Evolutionary conservation across 1,140 invertebrate genomes (phyloP).

Genomic region (Oncopeltus fasciatus): DNA sequence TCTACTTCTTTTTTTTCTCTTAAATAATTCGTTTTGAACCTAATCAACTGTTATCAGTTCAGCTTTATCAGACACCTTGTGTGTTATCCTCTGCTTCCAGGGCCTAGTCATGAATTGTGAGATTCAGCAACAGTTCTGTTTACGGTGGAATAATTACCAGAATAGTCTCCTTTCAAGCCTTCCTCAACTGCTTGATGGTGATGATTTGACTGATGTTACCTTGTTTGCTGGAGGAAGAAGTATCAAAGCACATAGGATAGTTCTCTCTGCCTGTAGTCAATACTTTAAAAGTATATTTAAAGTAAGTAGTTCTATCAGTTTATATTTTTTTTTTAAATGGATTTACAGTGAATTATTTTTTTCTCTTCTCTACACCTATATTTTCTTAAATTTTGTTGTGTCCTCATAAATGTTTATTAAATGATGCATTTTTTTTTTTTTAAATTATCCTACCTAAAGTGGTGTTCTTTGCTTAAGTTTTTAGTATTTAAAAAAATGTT

Average conservation of each 20-base stretch:
- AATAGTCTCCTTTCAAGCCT: slow-evolving; percentile 68
- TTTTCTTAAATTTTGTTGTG: no score
- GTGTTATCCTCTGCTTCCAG: not conserved
- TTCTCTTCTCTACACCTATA: no score
- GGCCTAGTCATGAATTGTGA: slow-evolving; percentile 33
- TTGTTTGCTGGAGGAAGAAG: slow-evolving; percentile 66
- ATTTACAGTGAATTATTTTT: no score
- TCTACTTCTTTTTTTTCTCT: no score
- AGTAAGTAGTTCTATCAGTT: slow-evolving; percentile 40
- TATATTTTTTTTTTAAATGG: no score
- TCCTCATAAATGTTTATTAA: no score
- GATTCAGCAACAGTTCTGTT: slow-evolving; percentile 54
- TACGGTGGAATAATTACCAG: slow-evolving; percentile 65
- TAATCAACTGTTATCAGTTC: not conserved
- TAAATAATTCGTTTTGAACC: no score
- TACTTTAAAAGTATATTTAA: slow-evolving; percentile 84
- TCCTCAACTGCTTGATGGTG: slow-evolving; percentile 63
- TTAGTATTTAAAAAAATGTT: no score
- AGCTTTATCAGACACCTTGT: not conserved
- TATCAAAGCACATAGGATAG: slow-evolving; percentile 70
- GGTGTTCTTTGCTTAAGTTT: no score
- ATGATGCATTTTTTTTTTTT: no score
- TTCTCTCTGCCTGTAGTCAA: slow-evolving; percentile 78
- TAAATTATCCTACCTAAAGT: no score
- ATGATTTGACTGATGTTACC: slow-evolving; percentile 78